phyloP scores from a whole-genome alignment of 1,140 invertebrate genomes.

The Luehdorfia chinensis region DNA sequence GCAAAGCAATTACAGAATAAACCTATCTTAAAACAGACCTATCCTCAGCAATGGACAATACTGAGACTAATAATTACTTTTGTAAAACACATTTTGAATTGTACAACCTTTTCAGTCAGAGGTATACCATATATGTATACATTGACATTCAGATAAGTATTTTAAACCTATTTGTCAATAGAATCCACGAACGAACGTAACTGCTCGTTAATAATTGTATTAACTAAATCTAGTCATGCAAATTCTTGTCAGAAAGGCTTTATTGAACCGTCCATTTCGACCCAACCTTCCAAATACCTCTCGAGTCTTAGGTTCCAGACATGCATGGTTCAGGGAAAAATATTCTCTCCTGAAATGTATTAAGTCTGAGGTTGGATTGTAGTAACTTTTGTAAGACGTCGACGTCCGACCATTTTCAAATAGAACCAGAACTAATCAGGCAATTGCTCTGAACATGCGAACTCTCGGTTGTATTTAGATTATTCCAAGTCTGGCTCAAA shows the following conservation, averaged over 20 bases:
- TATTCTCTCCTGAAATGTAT: conserved; percentile 5
- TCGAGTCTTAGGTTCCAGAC: conserved; percentile 32
- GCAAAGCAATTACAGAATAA: too few relatives aligned
- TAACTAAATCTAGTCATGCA: conserved; percentile 24
- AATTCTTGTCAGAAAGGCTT: conserved; percentile 26
- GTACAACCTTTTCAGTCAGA: too few relatives aligned
- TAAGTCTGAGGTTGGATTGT: conserved; percentile 19
- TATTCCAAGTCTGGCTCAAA: background rate
- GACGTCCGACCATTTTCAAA: conserved; percentile 36
- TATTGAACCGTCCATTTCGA: conserved; percentile 40
- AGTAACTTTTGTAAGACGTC: too few relatives aligned
- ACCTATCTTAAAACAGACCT: too few relatives aligned
- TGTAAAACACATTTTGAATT: too few relatives aligned
- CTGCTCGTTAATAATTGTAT: conserved; percentile 4
- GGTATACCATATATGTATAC: too few relatives aligned
- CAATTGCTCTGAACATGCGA: conserved; percentile 27
- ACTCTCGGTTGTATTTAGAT: background rate
- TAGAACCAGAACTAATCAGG: conserved; percentile 50
- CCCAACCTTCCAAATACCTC: conserved; percentile 40
- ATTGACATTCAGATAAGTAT: too few relatives aligned
- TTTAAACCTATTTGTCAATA: too few relatives aligned
- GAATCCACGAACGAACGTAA: too few relatives aligned
- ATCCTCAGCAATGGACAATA: too few relatives aligned
- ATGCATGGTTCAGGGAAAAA: conserved; percentile 15
- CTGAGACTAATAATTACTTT: too few relatives aligned